These are phyloP conservation scores for Lepas anatifera DNA, from an alignment of 2,888 invertebrate genomes.

Conservation along the genomic window DNA sequence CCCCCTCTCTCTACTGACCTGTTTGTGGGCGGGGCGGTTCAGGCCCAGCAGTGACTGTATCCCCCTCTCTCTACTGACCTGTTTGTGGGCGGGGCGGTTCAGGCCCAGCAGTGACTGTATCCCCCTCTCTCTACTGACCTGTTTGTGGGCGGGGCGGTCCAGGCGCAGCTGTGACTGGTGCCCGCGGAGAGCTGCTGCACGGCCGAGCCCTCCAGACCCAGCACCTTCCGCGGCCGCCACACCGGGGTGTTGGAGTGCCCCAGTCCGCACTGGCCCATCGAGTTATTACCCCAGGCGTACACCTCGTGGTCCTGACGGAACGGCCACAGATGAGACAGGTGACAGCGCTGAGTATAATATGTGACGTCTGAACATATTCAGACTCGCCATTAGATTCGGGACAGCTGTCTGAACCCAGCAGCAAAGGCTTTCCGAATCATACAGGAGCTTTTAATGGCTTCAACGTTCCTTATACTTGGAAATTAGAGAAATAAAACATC, in stretches of 20 bases:
- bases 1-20: background rate
- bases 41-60: no score
- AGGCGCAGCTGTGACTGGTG: slow-evolving; percentile 49
- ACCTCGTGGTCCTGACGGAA: slow-evolving; percentile 28
- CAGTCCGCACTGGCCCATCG: slow-evolving; percentile 51
- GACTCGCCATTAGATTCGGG: no score
- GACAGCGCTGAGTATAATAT: no score
- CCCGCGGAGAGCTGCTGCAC: slow-evolving; percentile 51
- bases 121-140: slow-evolving; percentile 27
- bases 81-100: background rate
- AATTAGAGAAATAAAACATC: no score
- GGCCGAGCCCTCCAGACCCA: slow-evolving; percentile 40
- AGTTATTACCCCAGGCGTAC: slow-evolving; percentile 50
- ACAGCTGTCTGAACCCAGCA: no score
- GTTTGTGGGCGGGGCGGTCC: slow-evolving; percentile 42
- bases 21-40: no score
- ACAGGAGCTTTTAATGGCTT: no score
- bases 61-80: no score
- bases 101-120: background rate
- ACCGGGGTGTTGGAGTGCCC: slow-evolving; percentile 47
- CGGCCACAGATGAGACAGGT: no score
- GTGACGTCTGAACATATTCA: no score
- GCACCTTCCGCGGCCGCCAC: slow-evolving; percentile 43
- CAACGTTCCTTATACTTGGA: no score
- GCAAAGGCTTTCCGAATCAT: no score